These are phyloP conservation scores for Tokudaia muenninki DNA, from an alignment of 2,797 vertebrate species.

Conservation along the genomic window DNA sequence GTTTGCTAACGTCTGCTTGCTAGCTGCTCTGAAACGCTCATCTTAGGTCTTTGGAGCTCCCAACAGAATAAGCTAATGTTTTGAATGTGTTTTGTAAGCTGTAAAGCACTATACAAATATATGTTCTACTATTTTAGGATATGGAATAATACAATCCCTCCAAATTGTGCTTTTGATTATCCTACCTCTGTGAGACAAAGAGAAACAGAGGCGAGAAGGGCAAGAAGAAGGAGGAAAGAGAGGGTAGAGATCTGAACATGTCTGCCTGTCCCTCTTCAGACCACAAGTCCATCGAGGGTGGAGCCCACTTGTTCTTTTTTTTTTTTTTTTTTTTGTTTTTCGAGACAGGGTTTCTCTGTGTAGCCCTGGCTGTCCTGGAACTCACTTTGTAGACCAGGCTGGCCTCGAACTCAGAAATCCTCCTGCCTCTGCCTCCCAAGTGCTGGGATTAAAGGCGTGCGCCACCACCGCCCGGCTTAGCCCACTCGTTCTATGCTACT, in stretches of 20 bases:
- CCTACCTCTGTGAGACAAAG: slow-evolving; percentile 54
- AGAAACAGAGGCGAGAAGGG: not conserved
- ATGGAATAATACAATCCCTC: slow-evolving; percentile 67
- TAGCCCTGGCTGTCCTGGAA: no score
- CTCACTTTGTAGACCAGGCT: no score
- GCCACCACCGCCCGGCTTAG: no score
- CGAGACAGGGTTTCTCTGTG: no score
- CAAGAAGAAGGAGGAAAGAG: not conserved
- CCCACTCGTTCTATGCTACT: not conserved
- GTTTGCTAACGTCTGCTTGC: slow-evolving; percentile 68
- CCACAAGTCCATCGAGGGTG: not conserved
- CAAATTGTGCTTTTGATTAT: slow-evolving; percentile 19
- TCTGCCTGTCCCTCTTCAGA: not conserved
- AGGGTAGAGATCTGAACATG: not conserved
- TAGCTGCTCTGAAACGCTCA: slow-evolving; percentile 66
- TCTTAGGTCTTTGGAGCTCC: slow-evolving; percentile 73
- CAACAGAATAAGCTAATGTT: slow-evolving; percentile 72
- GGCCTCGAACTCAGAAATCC: no score
- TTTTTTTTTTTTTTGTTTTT: no score
- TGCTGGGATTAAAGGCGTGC: no score
- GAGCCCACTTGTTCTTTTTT: not conserved
- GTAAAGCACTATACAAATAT: slow-evolving; percentile 73
- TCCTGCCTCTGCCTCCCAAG: no score
- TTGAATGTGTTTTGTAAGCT: slow-evolving; percentile 77
- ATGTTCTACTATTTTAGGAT: slow-evolving; percentile 68